These are phyloP conservation scores for Aquatica leii DNA, from an alignment of 2,888 invertebrate species.

Conservation along the genomic window DNA sequence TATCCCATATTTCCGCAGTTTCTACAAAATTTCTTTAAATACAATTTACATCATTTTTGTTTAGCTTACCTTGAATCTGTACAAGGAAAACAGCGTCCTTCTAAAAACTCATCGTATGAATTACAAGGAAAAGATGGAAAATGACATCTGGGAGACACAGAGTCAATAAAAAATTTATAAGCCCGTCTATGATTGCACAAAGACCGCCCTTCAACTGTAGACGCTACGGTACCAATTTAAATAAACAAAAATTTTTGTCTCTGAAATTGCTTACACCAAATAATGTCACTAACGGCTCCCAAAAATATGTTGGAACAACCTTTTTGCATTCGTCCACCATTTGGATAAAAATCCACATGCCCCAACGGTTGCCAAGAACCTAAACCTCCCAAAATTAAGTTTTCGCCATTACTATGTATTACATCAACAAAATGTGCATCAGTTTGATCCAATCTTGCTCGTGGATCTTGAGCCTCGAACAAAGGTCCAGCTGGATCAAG, in stretches of 20 bases:
- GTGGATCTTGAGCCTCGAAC: constrained; percentile 88
- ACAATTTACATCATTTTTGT: background rate
- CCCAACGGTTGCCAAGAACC: constrained; percentile 90
- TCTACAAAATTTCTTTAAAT: constrained; percentile 42
- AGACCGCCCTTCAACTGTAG: constrained; percentile 84
- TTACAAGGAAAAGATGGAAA: constrained; percentile 92
- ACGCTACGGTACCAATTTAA: constrained; percentile 61
- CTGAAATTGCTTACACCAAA: constrained; percentile 76
- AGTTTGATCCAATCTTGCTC: constrained; percentile 81
- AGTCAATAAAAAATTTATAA: constrained; percentile 94
- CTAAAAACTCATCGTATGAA: constrained; percentile 83
- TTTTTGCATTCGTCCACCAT: constrained; percentile 90
- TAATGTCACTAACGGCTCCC: constrained; percentile 88
- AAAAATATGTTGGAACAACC: constrained; percentile 93
- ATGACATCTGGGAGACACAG: constrained; percentile 88
- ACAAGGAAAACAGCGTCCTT: constrained; percentile 80
- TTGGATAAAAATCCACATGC: constrained; percentile 91
- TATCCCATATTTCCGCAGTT: constrained; percentile 93
- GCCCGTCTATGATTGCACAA: constrained; percentile 93
- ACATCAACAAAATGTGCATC: constrained; percentile 93
- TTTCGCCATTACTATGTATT: constrained; percentile 93
- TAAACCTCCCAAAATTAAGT: constrained; percentile 86
- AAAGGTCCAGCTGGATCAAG: constrained; percentile 91
- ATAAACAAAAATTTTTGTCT: background rate
- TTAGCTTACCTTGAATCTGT: constrained; percentile 58